phyloP scores from a whole-genome alignment of 2,797 vertebrate species.

The Amblyopsis hoosieri region DNA sequence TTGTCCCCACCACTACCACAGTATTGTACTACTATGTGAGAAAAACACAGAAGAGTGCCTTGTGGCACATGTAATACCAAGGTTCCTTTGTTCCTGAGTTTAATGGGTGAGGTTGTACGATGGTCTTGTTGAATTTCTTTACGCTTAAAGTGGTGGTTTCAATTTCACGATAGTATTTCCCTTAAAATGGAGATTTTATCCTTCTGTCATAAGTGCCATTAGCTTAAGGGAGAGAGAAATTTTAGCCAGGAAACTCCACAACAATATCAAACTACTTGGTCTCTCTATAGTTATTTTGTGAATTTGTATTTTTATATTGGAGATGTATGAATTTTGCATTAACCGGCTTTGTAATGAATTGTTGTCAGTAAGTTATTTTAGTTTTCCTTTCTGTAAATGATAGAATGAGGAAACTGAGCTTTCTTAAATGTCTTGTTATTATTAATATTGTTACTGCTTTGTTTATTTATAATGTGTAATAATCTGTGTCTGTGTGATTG shows the following conservation, averaged over 20 bases:
- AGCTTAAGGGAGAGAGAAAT: constrained; percentile 71
- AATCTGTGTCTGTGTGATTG: constrained; percentile 73
- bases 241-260: constrained; percentile 75
- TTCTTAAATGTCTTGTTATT: constrained; percentile 73
- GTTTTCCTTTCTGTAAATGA: constrained; percentile 59
- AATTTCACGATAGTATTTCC: constrained; percentile 53
- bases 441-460: constrained; percentile 70
- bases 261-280: constrained; percentile 76
- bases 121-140: constrained; percentile 29
- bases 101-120: constrained; percentile 26
- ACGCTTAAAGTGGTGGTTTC: constrained; percentile 39
- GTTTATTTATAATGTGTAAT: constrained; percentile 71
- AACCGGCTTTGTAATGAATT: constrained; percentile 80
- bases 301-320: constrained; percentile 89
- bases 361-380: constrained; percentile 64
- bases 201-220: constrained; percentile 85
- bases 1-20: constrained; percentile 49
- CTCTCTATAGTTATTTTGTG: constrained; percentile 82
- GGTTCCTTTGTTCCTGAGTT: constrained; percentile 37
- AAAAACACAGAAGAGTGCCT: constrained; percentile 49
- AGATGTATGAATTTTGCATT: constrained; percentile 80
- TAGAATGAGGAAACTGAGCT: constrained; percentile 63
- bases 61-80: constrained; percentile 41
- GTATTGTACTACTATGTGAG: constrained; percentile 59
- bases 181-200: constrained; percentile 69